Conservation (phyloP, 2,797 vertebrate genomes). For the Muraenolepis orangiensis region DNA sequence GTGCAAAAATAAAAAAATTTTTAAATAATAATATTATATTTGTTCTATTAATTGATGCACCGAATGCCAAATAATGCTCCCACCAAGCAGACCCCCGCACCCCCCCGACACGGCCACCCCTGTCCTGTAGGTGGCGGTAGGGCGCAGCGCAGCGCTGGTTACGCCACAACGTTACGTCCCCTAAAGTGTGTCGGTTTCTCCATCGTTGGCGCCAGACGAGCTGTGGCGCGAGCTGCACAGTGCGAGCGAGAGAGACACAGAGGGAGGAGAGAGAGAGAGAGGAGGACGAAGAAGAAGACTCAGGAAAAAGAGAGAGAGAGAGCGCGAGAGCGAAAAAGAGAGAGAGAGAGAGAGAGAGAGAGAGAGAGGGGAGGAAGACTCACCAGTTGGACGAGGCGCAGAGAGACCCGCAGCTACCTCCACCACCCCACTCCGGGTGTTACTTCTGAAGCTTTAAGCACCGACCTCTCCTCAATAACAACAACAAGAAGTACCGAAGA, state of each 20-base stretch:
- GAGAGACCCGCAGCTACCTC: conserved; percentile 46
- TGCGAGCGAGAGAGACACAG: conserved; percentile 45
- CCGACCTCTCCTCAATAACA: conserved; percentile 19
- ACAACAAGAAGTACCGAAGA: too few species aligned
- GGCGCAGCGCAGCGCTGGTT: not conserved
- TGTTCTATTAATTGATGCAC: too few species aligned
- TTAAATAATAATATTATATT: too few species aligned
- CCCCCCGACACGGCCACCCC: too few species aligned
- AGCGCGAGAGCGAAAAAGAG: conserved; percentile 15
- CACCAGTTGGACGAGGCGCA: conserved; percentile 47
- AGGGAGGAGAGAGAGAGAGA: conserved; percentile 18
- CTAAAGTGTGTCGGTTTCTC: conserved; percentile 63
- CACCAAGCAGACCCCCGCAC: too few species aligned
- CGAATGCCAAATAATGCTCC: too few species aligned
- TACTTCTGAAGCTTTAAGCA: conserved; percentile 42
- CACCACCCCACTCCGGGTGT: too few species aligned
- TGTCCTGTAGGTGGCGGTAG: conserved; percentile 39
- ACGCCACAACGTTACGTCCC: conserved; percentile 44
- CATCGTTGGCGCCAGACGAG: conserved; percentile 80
- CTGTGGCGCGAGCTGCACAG: conserved; percentile 74
- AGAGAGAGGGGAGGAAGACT: conserved; percentile 48
- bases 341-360: conserved; percentile 33
- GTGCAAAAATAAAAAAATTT: too few species aligned
- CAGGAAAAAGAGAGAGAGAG: too few species aligned
- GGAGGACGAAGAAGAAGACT: conserved; percentile 23